A percentile compares a stretch with the other conserved stretches of the same genome.
Conservation (phyloP, 2,797 vertebrate genomes). For the Myripristis murdjan region DNA sequence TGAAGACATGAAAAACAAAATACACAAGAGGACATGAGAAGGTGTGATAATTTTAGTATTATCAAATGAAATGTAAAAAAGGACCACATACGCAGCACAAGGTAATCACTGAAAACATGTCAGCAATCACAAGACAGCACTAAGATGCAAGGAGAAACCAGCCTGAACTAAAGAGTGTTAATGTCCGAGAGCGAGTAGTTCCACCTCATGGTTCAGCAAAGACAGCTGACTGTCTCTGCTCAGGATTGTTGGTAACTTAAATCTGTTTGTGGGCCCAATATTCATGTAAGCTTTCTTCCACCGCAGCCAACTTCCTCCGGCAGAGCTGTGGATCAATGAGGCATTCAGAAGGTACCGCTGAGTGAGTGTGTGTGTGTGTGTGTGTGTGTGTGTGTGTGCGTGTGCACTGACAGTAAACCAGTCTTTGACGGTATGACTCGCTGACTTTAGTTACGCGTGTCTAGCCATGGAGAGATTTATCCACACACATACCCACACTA, state of each 20-base stretch:
- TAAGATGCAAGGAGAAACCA: not conserved
- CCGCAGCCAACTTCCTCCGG: not conserved
- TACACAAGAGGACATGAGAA: too few species aligned
- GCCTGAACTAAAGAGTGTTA: not conserved
- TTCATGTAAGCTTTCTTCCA: not conserved
- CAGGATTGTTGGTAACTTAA: not conserved
- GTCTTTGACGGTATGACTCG: not conserved
- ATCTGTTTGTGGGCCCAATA: not conserved
- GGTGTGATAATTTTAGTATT: too few species aligned
- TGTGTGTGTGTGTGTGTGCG: conserved; percentile 8
- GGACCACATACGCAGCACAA: not conserved
- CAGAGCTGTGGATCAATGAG: conserved; percentile 36
- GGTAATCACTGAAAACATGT: not conserved
- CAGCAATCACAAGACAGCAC: too few species aligned
- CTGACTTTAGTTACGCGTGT: not conserved
- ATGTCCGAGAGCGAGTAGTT: not conserved
- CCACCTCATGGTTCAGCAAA: too few species aligned
- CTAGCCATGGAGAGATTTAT: not conserved
- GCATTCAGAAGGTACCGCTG: conserved; percentile 38
- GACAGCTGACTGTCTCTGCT: not conserved
- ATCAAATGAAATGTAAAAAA: too few species aligned
- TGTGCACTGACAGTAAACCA: not conserved
- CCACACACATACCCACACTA: not conserved
- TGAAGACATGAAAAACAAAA: too few species aligned
- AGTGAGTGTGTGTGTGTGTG: conserved; percentile 8